Evolutionary conservation across 2,888 invertebrate genomes (phyloP).

Genomic region (Eupithecia tripunctaria): DNA sequence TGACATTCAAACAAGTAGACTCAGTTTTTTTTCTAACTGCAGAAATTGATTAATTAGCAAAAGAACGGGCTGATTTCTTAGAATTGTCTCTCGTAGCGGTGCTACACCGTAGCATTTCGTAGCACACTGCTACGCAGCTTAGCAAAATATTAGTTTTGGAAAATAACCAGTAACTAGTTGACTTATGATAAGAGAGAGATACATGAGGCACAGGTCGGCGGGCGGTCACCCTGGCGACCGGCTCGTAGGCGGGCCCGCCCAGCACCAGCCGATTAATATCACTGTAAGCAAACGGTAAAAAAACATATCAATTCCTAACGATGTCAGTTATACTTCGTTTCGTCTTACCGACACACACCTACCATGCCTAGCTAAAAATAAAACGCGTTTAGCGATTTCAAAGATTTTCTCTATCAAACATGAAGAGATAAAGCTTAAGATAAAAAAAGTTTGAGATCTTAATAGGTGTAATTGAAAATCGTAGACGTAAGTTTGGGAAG

Average conservation of each 20-base stretch:
- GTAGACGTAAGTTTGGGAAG: slow-evolving; percentile 62
- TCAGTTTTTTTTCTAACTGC: background rate
- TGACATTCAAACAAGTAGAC: background rate
- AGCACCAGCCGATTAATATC: slow-evolving; percentile 46
- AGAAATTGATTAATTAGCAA: no score
- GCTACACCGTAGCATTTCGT: slow-evolving; percentile 18
- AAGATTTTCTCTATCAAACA: slow-evolving; percentile 1
- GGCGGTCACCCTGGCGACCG: slow-evolving; percentile 74
- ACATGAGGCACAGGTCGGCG: slow-evolving; percentile 57
- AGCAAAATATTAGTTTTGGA: slow-evolving; percentile 1
- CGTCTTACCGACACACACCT: slow-evolving; percentile 18
- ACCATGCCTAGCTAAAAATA: background rate
- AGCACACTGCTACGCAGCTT: background rate
- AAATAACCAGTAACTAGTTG: slow-evolving; percentile 6
- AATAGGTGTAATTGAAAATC: slow-evolving; percentile 52
- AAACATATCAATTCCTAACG: slow-evolving; percentile 23
- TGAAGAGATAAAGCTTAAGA: slow-evolving; percentile 39
- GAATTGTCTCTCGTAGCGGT: background rate
- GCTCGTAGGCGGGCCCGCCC: slow-evolving; percentile 64
- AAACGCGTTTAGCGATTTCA: background rate
- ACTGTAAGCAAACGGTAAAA: slow-evolving; percentile 49
- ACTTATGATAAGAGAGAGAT: slow-evolving; percentile 38
- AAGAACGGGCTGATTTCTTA: no score
- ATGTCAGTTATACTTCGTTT: slow-evolving; percentile 32
- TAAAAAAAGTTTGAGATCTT: slow-evolving; percentile 36